Percentiles rank a stretch among this genome's conserved stretches.
phyloP scores from a whole-genome alignment of 2,888 invertebrate species.

The Tipula vernalis region DNA sequence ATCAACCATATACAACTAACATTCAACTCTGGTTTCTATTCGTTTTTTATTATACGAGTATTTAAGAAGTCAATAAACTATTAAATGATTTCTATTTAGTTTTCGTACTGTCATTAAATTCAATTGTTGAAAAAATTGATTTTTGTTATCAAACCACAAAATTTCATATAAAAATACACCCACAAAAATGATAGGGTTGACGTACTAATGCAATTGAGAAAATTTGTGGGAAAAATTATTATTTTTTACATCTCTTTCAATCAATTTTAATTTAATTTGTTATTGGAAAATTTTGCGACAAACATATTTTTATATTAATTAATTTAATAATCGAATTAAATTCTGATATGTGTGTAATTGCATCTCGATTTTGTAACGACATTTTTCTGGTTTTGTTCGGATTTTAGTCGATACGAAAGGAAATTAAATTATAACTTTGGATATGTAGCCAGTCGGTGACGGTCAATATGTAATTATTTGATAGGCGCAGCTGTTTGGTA shows the following conservation, averaged over 20 bases:
- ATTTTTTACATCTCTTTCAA: neutral
- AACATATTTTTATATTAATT: neutral
- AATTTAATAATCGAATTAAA: neutral
- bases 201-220: neutral
- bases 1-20: neutral
- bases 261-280: neutral
- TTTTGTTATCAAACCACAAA: neutral
- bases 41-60: neutral
- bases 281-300: neutral
- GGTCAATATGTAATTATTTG: too few species aligned
- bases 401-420: neutral
- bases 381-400: neutral
- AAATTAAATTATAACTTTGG: neutral
- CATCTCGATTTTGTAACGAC: neutral
- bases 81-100: neutral
- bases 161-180: neutral
- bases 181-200: neutral
- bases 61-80: neutral
- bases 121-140: neutral
- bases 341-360: neutral
- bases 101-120: neutral
- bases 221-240: neutral
- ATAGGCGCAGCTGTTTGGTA: too few species aligned
- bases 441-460: too few species aligned
- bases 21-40: neutral